phyloP scores from a whole-genome alignment of 2,797 vertebrate species.

The Sylvilagus floridanus region DNA sequence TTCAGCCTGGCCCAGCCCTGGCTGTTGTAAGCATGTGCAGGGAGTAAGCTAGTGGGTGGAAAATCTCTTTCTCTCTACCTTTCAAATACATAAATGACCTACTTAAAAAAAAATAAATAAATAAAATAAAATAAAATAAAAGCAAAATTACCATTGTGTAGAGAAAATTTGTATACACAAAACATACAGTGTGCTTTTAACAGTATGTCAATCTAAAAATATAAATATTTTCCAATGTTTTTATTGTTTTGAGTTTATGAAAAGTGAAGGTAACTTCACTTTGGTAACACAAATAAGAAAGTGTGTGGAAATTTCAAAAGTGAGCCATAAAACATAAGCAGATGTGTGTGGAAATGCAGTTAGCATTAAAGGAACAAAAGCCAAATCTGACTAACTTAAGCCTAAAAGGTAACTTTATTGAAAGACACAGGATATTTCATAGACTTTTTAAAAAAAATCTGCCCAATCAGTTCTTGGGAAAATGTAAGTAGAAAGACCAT shows the following conservation, averaged over 20 bases:
- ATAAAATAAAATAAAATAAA: too few relatives aligned
- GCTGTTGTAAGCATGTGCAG: too few relatives aligned
- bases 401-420: not conserved
- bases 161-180: not conserved
- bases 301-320: constrained; percentile 39
- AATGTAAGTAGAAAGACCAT: not conserved
- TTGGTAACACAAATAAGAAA: constrained; percentile 34
- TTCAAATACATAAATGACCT: too few relatives aligned
- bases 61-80: too few relatives aligned
- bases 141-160: not conserved
- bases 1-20: too few relatives aligned
- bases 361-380: not conserved
- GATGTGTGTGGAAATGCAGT: not conserved
- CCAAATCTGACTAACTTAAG: constrained; percentile 1
- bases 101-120: too few relatives aligned
- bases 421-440: constrained; percentile 33
- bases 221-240: not conserved
- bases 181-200: not conserved
- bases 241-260: constrained; percentile 1
- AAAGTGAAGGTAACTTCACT: constrained; percentile 31
- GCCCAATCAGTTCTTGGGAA: not conserved
- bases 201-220: not conserved
- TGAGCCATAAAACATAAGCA: not conserved
- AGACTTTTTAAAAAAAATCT: constrained; percentile 14
- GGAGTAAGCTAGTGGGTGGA: too few relatives aligned